phyloP scores from a whole-genome alignment of 2,888 invertebrate genomes.

The Campopleginae sp. region DNA sequence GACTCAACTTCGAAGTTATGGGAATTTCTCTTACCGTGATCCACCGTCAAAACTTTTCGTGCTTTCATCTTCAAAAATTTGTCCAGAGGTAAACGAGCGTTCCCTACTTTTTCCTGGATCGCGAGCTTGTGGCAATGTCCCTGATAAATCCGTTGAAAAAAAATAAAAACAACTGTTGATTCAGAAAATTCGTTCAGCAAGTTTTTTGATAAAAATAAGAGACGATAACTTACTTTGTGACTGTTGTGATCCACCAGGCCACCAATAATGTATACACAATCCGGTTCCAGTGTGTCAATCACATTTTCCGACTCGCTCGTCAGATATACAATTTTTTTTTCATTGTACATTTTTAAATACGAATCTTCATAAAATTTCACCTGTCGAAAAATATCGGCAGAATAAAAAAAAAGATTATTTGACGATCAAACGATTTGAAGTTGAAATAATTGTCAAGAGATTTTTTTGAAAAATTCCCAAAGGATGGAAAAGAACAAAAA shows the following conservation, averaged over 20 bases:
- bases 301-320: constrained; percentile 97
- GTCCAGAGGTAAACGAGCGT: constrained; percentile 94
- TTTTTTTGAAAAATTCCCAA: too few relatives aligned
- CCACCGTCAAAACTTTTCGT: constrained; percentile 96
- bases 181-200: neutral
- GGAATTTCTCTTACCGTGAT: constrained; percentile 90
- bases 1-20: neutral
- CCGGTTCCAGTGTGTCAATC: constrained; percentile 89
- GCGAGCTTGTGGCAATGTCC: constrained; percentile 95
- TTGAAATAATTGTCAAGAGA: too few relatives aligned
- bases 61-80: constrained; percentile 96
- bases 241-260: constrained; percentile 99
- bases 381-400: constrained; percentile 83
- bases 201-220: neutral
- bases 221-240: constrained; percentile 88
- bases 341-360: constrained; percentile 90
- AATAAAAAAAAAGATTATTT: neutral
- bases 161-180: neutral
- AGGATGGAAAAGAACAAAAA: neutral
- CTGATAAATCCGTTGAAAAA: constrained; percentile 83
- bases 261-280: constrained; percentile 96
- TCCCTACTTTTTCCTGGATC: constrained; percentile 89
- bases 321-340: constrained; percentile 94
- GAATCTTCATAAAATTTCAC: constrained; percentile 89
- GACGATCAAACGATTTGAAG: neutral